Conservation (phyloP, 2,888 invertebrate genomes). For the Drosophila aldrichi region DNA sequence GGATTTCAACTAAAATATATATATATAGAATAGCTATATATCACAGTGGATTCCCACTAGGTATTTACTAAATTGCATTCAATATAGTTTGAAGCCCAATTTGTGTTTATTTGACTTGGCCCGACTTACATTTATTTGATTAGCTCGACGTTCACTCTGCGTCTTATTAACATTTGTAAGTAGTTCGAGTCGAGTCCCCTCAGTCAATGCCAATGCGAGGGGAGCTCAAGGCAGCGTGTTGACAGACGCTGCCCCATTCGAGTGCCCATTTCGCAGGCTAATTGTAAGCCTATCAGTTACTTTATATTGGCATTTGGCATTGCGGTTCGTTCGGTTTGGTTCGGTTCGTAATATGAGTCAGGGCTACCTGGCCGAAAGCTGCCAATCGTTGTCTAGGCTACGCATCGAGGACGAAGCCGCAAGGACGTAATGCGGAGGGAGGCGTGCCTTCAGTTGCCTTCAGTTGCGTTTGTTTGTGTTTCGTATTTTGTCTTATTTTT, state of each 20-base stretch:
- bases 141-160: neutral
- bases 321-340: constrained; percentile 18
- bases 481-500: neutral
- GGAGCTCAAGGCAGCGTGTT: neutral
- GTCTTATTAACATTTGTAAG: constrained; percentile 61
- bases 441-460: neutral
- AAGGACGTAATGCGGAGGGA: neutral
- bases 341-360: constrained; percentile 1
- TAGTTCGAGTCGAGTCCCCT: constrained; percentile 13
- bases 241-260: constrained; percentile 34
- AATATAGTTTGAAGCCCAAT: neutral
- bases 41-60: neutral
- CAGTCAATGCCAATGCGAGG: constrained; percentile 44
- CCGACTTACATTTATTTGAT: constrained; percentile 13
- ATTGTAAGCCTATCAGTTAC: constrained; percentile 48
- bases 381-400: constrained; percentile 25
- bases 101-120: constrained; percentile 28
- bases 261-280: constrained; percentile 38
- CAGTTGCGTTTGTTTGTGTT: constrained; percentile 11
- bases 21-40: neutral
- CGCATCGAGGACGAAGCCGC: constrained; percentile 5
- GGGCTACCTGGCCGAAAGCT: constrained; percentile 13
- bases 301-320: constrained; percentile 27
- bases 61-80: neutral
- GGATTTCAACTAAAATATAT: neutral